Conservation (phyloP, 2,888 invertebrate genomes). For the Crepidodera aurea region DNA sequence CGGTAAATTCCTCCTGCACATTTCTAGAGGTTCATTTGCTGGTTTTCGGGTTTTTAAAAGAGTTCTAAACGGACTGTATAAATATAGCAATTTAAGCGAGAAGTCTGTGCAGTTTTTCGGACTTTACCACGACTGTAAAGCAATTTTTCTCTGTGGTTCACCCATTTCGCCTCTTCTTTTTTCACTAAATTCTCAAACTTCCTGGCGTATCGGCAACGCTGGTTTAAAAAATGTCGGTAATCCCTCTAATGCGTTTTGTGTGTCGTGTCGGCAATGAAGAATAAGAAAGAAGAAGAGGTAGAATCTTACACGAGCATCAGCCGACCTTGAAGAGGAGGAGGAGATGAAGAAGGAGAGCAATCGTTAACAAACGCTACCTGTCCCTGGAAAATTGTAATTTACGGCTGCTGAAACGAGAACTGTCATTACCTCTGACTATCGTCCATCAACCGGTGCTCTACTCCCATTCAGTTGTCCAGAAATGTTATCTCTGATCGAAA, state of each 20-base stretch:
- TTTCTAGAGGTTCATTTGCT: too few species aligned
- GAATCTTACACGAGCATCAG: slow-evolving; percentile 19
- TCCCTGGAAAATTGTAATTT: slow-evolving; percentile 55
- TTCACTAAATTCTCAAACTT: too few species aligned
- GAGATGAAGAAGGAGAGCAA: slow-evolving; percentile 23
- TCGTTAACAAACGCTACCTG: slow-evolving; percentile 51
- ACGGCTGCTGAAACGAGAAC: slow-evolving; percentile 54
- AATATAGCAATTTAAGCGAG: too few species aligned
- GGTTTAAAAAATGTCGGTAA: slow-evolving; percentile 26
- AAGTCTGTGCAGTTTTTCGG: too few species aligned
- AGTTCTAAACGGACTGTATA: too few species aligned
- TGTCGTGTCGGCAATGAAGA: slow-evolving; percentile 46
- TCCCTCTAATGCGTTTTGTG: slow-evolving; percentile 55
- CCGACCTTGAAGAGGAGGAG: slow-evolving; percentile 34
- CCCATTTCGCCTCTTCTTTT: too few species aligned
- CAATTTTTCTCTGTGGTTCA: too few species aligned
- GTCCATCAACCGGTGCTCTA: slow-evolving; percentile 52
- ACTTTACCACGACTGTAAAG: too few species aligned
- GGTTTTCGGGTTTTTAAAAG: too few species aligned
- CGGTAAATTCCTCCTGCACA: too few species aligned
- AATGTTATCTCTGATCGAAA: slow-evolving; percentile 46
- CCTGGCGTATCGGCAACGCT: too few species aligned
- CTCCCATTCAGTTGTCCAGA: slow-evolving; percentile 54
- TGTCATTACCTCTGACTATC: slow-evolving; percentile 55
- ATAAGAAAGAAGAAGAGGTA: slow-evolving; percentile 16